Conservation (phyloP, 2,888 invertebrate species). For the Matsumyia berberina region DNA sequence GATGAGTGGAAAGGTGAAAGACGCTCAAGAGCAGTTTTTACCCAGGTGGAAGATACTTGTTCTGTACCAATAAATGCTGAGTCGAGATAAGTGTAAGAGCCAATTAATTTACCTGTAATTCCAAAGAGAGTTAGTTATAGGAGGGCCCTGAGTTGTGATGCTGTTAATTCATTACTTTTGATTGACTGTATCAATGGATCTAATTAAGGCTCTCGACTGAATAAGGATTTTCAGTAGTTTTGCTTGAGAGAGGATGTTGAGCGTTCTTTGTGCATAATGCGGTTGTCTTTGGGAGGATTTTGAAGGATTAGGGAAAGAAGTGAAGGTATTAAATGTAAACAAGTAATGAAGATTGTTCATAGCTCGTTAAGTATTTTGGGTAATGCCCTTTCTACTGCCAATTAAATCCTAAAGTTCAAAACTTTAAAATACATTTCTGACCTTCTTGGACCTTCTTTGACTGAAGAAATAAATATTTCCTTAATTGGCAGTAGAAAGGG, state of each 20-base stretch:
- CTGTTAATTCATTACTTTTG: conserved; percentile 70
- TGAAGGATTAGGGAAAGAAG: too few relatives aligned
- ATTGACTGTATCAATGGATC: conserved; percentile 68
- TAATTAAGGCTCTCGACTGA: conserved; percentile 52
- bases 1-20: conserved; percentile 34
- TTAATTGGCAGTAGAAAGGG: too few relatives aligned
- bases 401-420: too few relatives aligned
- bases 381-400: too few relatives aligned
- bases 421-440: too few relatives aligned
- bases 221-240: conserved; percentile 5
- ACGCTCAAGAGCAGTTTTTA: conserved; percentile 54
- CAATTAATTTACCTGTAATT: conserved; percentile 68
- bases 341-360: too few relatives aligned
- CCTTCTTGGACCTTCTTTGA: too few relatives aligned
- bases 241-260: too few relatives aligned
- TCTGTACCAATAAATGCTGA: conserved; percentile 51
- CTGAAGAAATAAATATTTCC: too few relatives aligned
- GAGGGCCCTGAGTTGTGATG: conserved; percentile 17
- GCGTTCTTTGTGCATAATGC: background rate
- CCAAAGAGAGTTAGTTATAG: conserved; percentile 49
- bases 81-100: conserved; percentile 66
- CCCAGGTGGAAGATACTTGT: conserved; percentile 16
- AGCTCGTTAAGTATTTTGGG: too few relatives aligned
- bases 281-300: too few relatives aligned
- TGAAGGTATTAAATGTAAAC: too few relatives aligned